These are phyloP conservation scores for Orthosia gothica DNA, from an alignment of 2,888 invertebrate species.

Conservation along the genomic window DNA sequence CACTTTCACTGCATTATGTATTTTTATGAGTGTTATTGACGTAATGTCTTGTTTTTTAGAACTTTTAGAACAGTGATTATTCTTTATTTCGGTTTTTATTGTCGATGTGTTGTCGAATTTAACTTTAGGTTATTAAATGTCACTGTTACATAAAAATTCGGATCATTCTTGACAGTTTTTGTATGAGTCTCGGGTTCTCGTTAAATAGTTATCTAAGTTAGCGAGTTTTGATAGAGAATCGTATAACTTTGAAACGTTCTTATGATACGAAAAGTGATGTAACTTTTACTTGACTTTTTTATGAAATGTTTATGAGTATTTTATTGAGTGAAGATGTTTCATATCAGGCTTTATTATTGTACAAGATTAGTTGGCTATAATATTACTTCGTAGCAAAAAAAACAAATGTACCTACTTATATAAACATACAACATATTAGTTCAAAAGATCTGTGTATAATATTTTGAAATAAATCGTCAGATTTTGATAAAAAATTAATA, in stretches of 20 bases:
- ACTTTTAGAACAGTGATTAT: constrained; percentile 7
- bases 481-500: background rate
- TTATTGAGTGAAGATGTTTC: constrained; percentile 20
- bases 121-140: constrained; percentile 31
- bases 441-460: too few species aligned
- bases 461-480: background rate
- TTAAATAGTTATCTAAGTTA: constrained; percentile 50
- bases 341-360: background rate
- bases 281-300: constrained; percentile 45
- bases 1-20: constrained; percentile 47
- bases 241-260: constrained; percentile 46
- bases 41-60: constrained; percentile 22
- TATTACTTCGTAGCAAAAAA: background rate
- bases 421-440: background rate
- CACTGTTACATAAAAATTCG: constrained; percentile 37
- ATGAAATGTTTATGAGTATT: constrained; percentile 41
- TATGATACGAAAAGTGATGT: constrained; percentile 46
- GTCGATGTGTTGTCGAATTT: constrained; percentile 13
- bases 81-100: constrained; percentile 31
- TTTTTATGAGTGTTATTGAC: constrained; percentile 42
- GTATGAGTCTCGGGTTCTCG: constrained; percentile 32
- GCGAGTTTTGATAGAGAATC: constrained; percentile 51
- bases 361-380: background rate
- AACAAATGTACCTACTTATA: too few species aligned
- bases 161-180: constrained; percentile 28